These are phyloP conservation scores for Drosophila maculinotata DNA, from an alignment of 2,888 invertebrate species.

Conservation along the genomic window DNA sequence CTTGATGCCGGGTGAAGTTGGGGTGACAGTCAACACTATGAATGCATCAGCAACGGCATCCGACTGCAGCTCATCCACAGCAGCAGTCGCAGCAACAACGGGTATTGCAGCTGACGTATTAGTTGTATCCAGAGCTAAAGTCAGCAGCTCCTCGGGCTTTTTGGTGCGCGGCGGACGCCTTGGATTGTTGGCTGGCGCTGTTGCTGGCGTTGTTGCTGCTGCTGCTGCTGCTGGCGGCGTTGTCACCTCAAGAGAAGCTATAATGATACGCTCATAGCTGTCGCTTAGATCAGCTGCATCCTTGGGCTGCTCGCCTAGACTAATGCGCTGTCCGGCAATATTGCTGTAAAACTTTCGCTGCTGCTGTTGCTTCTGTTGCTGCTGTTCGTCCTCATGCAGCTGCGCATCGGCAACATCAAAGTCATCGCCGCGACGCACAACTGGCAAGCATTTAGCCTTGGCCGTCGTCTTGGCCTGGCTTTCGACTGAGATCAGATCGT, in stretches of 20 bases:
- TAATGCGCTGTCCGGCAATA: slow-evolving; percentile 89
- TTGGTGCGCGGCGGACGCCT: slow-evolving; percentile 81
- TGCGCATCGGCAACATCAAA: slow-evolving; percentile 84
- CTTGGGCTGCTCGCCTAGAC: slow-evolving; percentile 85
- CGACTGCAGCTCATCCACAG: slow-evolving; percentile 20
- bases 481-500: slow-evolving; percentile 90
- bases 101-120: not conserved
- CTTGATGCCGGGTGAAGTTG: slow-evolving; percentile 85
- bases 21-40: slow-evolving; percentile 73
- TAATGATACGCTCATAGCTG: slow-evolving; percentile 85
- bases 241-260: slow-evolving; percentile 32
- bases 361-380: slow-evolving; percentile 35
- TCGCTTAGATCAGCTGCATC: slow-evolving; percentile 72
- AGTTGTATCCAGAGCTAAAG: slow-evolving; percentile 11
- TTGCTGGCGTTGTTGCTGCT: not conserved
- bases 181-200: slow-evolving; percentile 63
- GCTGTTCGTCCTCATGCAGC: slow-evolving; percentile 73
- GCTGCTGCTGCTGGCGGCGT: slow-evolving; percentile 19
- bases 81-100: not conserved
- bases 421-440: too few species aligned
- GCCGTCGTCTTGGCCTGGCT: slow-evolving; percentile 45
- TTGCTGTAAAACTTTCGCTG: slow-evolving; percentile 84
- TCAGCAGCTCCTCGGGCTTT: slow-evolving; percentile 61
- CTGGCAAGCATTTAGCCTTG: slow-evolving; percentile 39
- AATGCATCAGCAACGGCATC: slow-evolving; percentile 37